Percentiles rank a stretch among this genome's conserved stretches.
phyloP scores from a whole-genome alignment of 2,888 invertebrate species.

The Tetramorium bicarinatum region DNA sequence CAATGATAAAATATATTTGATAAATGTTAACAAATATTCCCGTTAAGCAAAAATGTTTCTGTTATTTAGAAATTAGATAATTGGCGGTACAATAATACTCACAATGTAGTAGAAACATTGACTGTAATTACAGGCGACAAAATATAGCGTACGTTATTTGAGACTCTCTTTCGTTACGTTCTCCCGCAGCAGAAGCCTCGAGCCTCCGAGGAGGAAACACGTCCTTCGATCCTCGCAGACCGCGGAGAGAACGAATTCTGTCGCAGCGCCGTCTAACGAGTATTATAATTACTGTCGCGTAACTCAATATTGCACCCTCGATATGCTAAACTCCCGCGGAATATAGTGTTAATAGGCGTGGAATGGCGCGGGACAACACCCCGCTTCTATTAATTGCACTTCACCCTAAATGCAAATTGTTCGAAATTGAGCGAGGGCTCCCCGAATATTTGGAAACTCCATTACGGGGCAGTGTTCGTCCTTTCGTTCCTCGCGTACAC shows the following conservation, averaged over 20 bases:
- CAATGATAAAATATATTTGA: background rate
- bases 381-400: constrained; percentile 86
- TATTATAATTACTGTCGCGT: constrained; percentile 86
- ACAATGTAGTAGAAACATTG: background rate
- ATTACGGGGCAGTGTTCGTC: constrained; percentile 84
- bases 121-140: constrained; percentile 1
- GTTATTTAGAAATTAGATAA: background rate
- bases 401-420: constrained; percentile 86
- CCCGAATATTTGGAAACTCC: constrained; percentile 86
- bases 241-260: constrained; percentile 75
- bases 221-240: constrained; percentile 76
- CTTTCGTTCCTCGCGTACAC: constrained; percentile 77
- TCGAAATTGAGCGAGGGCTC: constrained; percentile 86
- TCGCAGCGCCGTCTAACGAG: constrained; percentile 85
- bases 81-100: background rate
- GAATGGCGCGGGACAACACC: constrained; percentile 84
- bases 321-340: constrained; percentile 83
- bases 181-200: constrained; percentile 61
- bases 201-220: constrained; percentile 67
- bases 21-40: background rate
- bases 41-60: background rate
- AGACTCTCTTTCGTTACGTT: constrained; percentile 45
- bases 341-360: constrained; percentile 86
- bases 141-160: background rate
- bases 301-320: constrained; percentile 84